Percentiles rank a stretch among this genome's conserved stretches.
These are phyloP conservation scores for Caenorhabditis sp. DNA, from an alignment of 2,888 invertebrate genomes.

Conservation along the genomic window DNA sequence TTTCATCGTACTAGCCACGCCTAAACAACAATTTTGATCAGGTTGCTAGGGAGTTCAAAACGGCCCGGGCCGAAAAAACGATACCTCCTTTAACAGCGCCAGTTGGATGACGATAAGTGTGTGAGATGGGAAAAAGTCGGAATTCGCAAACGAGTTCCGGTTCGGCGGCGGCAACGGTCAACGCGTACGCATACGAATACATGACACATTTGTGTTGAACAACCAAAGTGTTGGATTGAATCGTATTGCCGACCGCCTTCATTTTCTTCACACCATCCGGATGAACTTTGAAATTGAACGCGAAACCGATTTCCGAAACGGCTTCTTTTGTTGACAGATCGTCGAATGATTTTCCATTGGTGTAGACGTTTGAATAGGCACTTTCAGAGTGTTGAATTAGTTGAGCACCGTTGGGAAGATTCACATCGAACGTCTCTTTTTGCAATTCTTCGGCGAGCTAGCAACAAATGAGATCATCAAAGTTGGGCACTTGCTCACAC, in stretches of 20 bases:
- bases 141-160: constrained; percentile 13
- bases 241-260: constrained; percentile 19
- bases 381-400: constrained; percentile 28
- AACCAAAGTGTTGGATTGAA: constrained; percentile 33
- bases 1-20: constrained; percentile 14
- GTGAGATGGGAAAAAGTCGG: constrained; percentile 14
- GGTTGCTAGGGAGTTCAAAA: neutral
- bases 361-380: constrained; percentile 40
- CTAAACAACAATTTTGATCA: neutral
- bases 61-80: too few relatives aligned
- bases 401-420: constrained; percentile 27
- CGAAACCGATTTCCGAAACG: constrained; percentile 31
- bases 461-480: neutral
- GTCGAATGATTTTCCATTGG: constrained; percentile 41
- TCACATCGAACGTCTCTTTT: constrained; percentile 15
- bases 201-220: constrained; percentile 43
- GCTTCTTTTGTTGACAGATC: constrained; percentile 14
- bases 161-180: constrained; percentile 18
- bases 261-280: constrained; percentile 40
- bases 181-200: constrained; percentile 31
- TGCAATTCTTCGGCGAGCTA: constrained; percentile 3
- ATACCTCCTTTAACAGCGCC: constrained; percentile 19
- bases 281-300: constrained; percentile 43
- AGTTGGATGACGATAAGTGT: constrained; percentile 26
- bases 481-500: too few relatives aligned